Evolutionary conservation across 2,888 invertebrate species (phyloP).

Genomic region (Mactromeris polynyma): DNA sequence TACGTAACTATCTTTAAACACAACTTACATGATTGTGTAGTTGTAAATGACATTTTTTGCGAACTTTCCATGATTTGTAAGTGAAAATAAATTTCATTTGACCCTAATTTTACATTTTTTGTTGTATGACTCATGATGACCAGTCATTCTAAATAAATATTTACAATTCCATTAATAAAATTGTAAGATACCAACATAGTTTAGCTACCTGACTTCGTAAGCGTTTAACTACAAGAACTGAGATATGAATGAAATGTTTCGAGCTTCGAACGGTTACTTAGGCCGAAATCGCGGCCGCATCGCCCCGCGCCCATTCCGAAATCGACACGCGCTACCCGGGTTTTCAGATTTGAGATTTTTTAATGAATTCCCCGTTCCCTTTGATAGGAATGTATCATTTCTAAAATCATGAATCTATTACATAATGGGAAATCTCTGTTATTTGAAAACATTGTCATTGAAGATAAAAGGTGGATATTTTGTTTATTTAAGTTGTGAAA

Average conservation of each 20-base stretch:
- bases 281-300: not conserved
- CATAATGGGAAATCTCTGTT: constrained; percentile 52
- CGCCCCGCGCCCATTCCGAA: constrained; percentile 51
- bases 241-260: constrained; percentile 50
- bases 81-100: not conserved
- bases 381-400: constrained; percentile 37
- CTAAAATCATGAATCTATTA: constrained; percentile 23
- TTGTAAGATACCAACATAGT: constrained; percentile 44
- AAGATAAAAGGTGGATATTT: constrained; percentile 38
- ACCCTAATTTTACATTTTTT: constrained; percentile 10
- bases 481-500: constrained; percentile 51
- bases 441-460: constrained; percentile 41
- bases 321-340: constrained; percentile 54
- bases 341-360: constrained; percentile 5
- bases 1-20: too few relatives aligned
- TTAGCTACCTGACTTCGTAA: constrained; percentile 32
- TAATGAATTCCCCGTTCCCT: constrained; percentile 29
- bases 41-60: not conserved
- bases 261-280: not conserved
- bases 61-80: not conserved
- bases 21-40: not conserved
- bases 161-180: constrained; percentile 56
- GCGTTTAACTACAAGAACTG: constrained; percentile 22
- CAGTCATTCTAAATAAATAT: constrained; percentile 44
- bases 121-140: constrained; percentile 34